A percentile compares a stretch with the other conserved stretches of the same genome.
Conservation (phyloP, 2,797 vertebrate species). For the Microchirus variegatus region DNA sequence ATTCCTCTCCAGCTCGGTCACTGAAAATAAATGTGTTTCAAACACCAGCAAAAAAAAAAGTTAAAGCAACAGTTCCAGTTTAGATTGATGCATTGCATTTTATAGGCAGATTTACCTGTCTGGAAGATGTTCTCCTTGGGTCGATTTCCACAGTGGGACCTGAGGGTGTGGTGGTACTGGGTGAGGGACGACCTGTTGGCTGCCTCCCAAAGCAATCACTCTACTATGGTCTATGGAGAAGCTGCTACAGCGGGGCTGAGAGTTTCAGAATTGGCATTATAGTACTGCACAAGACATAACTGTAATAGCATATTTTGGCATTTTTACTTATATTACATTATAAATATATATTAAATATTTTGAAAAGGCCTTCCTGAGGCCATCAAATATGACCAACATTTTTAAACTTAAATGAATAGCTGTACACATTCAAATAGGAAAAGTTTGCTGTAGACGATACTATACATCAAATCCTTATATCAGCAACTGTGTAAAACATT, state of each 20-base stretch:
- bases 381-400: too few species aligned
- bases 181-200: constrained; percentile 50
- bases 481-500: too few species aligned
- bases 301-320: too few species aligned
- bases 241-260: constrained; percentile 70
- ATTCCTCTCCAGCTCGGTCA: constrained; percentile 73
- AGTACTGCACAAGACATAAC: constrained; percentile 32
- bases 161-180: constrained; percentile 35
- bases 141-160: constrained; percentile 50
- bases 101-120: constrained; percentile 52
- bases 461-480: too few species aligned
- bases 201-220: constrained; percentile 51
- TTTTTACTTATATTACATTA: too few species aligned
- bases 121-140: constrained; percentile 22
- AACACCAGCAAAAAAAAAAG: constrained; percentile 11
- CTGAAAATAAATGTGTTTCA: constrained; percentile 40
- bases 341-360: too few species aligned
- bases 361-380: too few species aligned
- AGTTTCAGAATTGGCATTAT: constrained; percentile 65
- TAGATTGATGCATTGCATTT: neutral
- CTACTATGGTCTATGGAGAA: constrained; percentile 68
- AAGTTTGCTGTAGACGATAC: too few species aligned
- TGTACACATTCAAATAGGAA: too few species aligned
- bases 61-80: neutral
- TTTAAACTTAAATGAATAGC: too few species aligned